Evolutionary conservation across 1,140 invertebrate species (phyloP).

Genomic region (Drosophila pruinosa): DNA sequence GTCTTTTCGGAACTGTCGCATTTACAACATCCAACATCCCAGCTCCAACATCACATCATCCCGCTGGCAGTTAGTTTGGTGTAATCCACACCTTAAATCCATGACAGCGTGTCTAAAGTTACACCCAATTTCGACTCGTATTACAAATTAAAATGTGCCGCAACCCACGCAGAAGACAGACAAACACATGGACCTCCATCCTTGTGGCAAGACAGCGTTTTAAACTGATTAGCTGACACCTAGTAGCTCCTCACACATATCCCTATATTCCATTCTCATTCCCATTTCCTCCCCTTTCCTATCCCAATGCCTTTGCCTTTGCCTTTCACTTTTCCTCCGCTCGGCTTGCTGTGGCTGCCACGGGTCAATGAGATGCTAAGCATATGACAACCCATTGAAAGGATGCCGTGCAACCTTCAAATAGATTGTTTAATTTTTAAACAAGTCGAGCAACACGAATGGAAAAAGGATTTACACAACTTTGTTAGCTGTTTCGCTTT

Average conservation of each 20-base stretch:
- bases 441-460: slow-evolving; percentile 25
- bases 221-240: slow-evolving; percentile 73
- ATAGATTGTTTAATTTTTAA: slow-evolving; percentile 73
- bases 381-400: slow-evolving; percentile 65
- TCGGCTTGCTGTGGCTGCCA: slow-evolving; percentile 40
- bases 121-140: slow-evolving; percentile 80
- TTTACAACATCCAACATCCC: slow-evolving; percentile 11
- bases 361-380: slow-evolving; percentile 80
- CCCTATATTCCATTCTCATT: too few species aligned
- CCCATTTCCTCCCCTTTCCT: neutral
- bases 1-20: slow-evolving; percentile 13
- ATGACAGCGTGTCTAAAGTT: slow-evolving; percentile 66
- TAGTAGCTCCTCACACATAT: neutral
- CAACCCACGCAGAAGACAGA: slow-evolving; percentile 43
- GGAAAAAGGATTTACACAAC: slow-evolving; percentile 60
- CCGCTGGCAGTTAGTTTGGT: slow-evolving; percentile 31
- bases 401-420: slow-evolving; percentile 58
- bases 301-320: neutral
- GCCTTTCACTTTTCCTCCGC: slow-evolving; percentile 21
- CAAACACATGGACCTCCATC: slow-evolving; percentile 32
- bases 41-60: slow-evolving; percentile 15
- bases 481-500: slow-evolving; percentile 52
- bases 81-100: slow-evolving; percentile 70
- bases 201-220: slow-evolving; percentile 51
- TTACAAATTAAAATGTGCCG: slow-evolving; percentile 82